Conservation (phyloP, 1,140 invertebrate species). For the Trichonephila clavipes region DNA sequence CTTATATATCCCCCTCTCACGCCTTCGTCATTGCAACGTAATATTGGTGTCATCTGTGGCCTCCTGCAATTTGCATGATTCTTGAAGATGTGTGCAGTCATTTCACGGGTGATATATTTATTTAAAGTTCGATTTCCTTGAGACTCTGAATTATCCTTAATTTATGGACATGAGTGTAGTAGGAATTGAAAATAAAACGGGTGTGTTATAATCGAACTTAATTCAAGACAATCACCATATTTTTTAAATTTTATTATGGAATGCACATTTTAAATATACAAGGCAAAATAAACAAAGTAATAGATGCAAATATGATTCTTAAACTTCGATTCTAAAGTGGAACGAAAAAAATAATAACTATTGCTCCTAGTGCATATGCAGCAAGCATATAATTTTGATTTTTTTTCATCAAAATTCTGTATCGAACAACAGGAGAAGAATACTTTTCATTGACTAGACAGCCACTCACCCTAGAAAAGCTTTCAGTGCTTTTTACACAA, state of each 20-base stretch:
- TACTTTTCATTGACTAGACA: constrained; percentile 58
- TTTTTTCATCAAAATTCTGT: not conserved
- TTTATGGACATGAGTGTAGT: too few species aligned
- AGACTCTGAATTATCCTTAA: too few species aligned
- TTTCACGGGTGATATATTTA: too few species aligned
- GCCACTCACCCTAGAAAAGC: constrained; percentile 60
- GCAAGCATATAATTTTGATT: constrained; percentile 47
- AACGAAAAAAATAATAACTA: not conserved
- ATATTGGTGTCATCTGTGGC: too few species aligned
- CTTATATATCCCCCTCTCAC: too few species aligned
- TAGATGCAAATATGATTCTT: not conserved
- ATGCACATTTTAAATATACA: constrained; percentile 47
- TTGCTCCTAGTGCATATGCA: constrained; percentile 1
- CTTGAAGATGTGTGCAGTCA: too few species aligned
- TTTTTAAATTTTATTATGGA: constrained; percentile 19
- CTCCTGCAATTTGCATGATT: too few species aligned
- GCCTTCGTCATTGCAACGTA: too few species aligned
- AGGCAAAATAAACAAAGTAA: constrained; percentile 1
- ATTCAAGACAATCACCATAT: not conserved
- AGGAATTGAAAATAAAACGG: too few species aligned
- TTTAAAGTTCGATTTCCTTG: too few species aligned
- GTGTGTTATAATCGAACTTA: too few species aligned
- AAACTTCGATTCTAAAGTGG: constrained; percentile 4
- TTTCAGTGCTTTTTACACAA: constrained; percentile 48
- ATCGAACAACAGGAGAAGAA: constrained; percentile 34